These are phyloP conservation scores for Aethina tumida DNA, from an alignment of 1,140 invertebrate species.

Conservation along the genomic window DNA sequence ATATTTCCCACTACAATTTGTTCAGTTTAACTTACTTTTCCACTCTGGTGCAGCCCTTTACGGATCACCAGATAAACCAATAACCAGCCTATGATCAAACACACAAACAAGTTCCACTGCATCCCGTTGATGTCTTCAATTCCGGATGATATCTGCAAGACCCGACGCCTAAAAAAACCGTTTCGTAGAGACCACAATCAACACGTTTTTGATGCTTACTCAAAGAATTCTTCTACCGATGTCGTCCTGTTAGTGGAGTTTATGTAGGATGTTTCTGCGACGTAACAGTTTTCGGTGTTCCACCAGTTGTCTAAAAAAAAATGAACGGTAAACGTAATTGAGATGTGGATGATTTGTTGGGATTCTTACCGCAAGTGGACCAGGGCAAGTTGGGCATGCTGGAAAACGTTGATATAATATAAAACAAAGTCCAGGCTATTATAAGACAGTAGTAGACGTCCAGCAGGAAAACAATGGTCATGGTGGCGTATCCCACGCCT, in stretches of 20 bases:
- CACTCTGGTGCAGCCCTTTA: slow-evolving; percentile 63
- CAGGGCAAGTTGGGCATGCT: slow-evolving; percentile 43
- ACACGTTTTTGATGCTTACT: slow-evolving; percentile 38
- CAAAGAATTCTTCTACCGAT: slow-evolving; percentile 54
- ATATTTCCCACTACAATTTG: too few relatives aligned
- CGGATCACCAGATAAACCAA: slow-evolving; percentile 59
- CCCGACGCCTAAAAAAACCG: slow-evolving; percentile 36
- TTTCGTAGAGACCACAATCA: not conserved
- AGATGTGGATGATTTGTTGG: not conserved
- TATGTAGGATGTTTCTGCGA: not conserved
- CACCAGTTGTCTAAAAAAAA: slow-evolving; percentile 44
- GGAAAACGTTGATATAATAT: slow-evolving; percentile 45
- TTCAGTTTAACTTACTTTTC: slow-evolving; percentile 55
- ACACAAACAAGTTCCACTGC: slow-evolving; percentile 58
- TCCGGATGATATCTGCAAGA: slow-evolving; percentile 45
- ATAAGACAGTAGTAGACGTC: slow-evolving; percentile 57
- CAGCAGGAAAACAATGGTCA: slow-evolving; percentile 57
- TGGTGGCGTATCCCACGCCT: slow-evolving; percentile 60
- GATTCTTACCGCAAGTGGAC: slow-evolving; percentile 44
- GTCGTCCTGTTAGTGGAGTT: slow-evolving; percentile 32
- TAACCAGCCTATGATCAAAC: slow-evolving; percentile 59
- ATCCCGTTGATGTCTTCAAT: slow-evolving; percentile 56
- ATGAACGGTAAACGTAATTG: too few relatives aligned
- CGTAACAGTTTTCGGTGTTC: slow-evolving; percentile 42
- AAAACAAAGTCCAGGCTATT: slow-evolving; percentile 54